Percentiles rank a stretch among this genome's conserved stretches.
These are phyloP conservation scores for Drosophila ambigua DNA, from an alignment of 1,140 invertebrate genomes.

Conservation along the genomic window DNA sequence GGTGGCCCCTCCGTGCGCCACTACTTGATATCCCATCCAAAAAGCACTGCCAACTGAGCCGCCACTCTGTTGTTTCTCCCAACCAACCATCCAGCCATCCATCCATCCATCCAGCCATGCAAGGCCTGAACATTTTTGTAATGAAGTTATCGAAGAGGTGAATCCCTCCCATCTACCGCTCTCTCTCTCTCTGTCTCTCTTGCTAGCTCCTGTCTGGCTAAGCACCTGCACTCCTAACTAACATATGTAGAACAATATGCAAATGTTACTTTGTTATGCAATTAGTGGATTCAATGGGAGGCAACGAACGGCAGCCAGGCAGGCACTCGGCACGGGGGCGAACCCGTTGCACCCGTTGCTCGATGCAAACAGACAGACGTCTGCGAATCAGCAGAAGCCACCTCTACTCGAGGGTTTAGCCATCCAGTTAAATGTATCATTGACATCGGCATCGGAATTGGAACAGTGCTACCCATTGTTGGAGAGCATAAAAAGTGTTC, in stretches of 20 bases:
- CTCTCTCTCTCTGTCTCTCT: not conserved
- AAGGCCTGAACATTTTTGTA: slow-evolving; percentile 62
- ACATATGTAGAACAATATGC: slow-evolving; percentile 79
- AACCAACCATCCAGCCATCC: not conserved
- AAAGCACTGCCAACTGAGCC: no score
- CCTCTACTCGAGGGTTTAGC: slow-evolving; percentile 45
- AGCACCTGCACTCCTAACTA: slow-evolving; percentile 37
- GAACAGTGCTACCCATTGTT: slow-evolving; percentile 22
- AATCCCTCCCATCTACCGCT: slow-evolving; percentile 18
- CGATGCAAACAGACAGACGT: slow-evolving; percentile 34
- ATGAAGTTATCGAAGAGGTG: slow-evolving; percentile 74
- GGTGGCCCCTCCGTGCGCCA: slow-evolving; percentile 49
- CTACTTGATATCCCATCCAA: not conserved
- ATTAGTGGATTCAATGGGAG: slow-evolving; percentile 83
- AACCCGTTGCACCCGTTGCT: slow-evolving; percentile 8
- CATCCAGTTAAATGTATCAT: slow-evolving; percentile 72
- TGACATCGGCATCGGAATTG: slow-evolving; percentile 54
- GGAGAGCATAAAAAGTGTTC: slow-evolving; percentile 3
- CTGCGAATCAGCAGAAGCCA: slow-evolving; percentile 12
- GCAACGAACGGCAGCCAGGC: slow-evolving; percentile 42
- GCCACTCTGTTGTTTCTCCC: slow-evolving; percentile 25
- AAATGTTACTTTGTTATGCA: slow-evolving; percentile 84
- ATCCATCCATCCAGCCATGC: no score
- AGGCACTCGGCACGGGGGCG: slow-evolving; percentile 46
- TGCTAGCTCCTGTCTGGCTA: not conserved